Evolutionary conservation across 2,797 vertebrate species (phyloP).

Genomic region (Rhyacichthys aspro): DNA sequence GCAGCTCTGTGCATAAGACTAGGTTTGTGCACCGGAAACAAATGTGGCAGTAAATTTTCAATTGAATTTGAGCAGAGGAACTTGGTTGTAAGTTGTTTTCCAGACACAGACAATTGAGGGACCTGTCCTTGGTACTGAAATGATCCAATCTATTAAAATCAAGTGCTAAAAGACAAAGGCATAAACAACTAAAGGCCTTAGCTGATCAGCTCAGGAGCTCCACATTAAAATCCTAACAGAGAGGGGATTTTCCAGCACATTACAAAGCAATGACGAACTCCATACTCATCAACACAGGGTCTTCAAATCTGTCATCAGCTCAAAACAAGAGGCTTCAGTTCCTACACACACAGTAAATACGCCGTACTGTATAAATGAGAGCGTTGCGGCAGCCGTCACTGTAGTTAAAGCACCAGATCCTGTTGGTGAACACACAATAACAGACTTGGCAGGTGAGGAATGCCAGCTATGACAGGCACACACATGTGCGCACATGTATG

Average conservation of each 20-base stretch:
- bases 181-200: slow-evolving; percentile 15
- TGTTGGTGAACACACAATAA: slow-evolving; percentile 53
- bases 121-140: slow-evolving; percentile 77
- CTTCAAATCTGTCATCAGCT: slow-evolving; percentile 62
- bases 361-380: slow-evolving; percentile 35
- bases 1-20: not conserved
- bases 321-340: slow-evolving; percentile 41
- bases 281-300: slow-evolving; percentile 31
- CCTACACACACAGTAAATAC: slow-evolving; percentile 10
- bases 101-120: slow-evolving; percentile 22
- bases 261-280: slow-evolving; percentile 41
- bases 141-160: slow-evolving; percentile 31
- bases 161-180: slow-evolving; percentile 22
- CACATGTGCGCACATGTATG: slow-evolving; percentile 50
- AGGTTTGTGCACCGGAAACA: not conserved
- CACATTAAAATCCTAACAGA: slow-evolving; percentile 24
- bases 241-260: slow-evolving; percentile 28
- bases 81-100: not conserved
- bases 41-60: not conserved
- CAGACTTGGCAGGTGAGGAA: slow-evolving; percentile 64
- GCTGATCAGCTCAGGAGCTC: slow-evolving; percentile 5
- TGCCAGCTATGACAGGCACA: slow-evolving; percentile 53
- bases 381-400: slow-evolving; percentile 48
- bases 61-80: not conserved
- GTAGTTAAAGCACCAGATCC: slow-evolving; percentile 51